phyloP scores from a whole-genome alignment of 2,113 vertebrate species.

The Elanus axillaris region DNA sequence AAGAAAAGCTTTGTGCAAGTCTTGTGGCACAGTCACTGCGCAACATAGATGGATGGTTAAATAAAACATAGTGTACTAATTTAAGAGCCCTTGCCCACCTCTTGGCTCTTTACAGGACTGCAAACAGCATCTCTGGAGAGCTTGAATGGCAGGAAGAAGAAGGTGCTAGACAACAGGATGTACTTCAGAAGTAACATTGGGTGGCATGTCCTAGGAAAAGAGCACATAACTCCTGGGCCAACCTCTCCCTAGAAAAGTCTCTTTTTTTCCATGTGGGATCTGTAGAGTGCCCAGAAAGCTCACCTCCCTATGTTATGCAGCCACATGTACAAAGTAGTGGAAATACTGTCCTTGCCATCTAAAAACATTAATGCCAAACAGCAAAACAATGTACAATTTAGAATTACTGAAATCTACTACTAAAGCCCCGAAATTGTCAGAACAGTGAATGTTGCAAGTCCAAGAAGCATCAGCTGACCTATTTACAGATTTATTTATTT shows the following conservation, averaged over 20 bases:
- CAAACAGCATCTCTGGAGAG: background rate
- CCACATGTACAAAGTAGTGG: background rate
- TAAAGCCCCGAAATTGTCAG: background rate
- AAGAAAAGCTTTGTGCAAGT: conserved; percentile 64
- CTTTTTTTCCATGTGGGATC: background rate
- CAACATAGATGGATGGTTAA: background rate
- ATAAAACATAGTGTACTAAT: background rate
- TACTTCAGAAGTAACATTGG: background rate
- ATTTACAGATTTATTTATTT: background rate
- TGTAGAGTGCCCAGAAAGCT: background rate
- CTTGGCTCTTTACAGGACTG: background rate
- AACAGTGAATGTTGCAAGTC: background rate
- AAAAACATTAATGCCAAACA: background rate
- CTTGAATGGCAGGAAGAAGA: background rate
- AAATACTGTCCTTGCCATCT: background rate
- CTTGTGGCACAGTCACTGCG: background rate
- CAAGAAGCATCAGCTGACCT: background rate
- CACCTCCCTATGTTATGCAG: background rate
- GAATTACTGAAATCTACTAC: background rate
- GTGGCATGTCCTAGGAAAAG: background rate
- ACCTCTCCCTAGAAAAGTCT: background rate
- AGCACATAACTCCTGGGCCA: background rate
- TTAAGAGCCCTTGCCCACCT: background rate
- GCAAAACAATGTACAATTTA: background rate
- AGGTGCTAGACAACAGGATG: background rate